Evolutionary conservation across 2,797 vertebrate species (phyloP).

Genomic region (Semaprochilodus insignis): DNA sequence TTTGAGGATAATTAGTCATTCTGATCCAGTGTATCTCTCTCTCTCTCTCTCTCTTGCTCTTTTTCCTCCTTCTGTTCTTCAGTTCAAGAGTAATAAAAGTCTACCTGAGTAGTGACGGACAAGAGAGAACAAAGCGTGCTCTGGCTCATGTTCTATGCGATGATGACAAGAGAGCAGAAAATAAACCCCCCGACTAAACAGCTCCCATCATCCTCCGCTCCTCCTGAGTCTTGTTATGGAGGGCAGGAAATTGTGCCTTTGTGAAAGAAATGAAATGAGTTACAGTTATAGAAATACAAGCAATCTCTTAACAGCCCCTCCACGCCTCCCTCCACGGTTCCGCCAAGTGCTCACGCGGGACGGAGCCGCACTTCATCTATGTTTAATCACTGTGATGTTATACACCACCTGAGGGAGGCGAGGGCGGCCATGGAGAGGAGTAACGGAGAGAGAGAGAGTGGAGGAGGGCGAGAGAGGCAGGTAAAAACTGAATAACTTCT

Average conservation of each 20-base stretch:
- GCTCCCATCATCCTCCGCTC: neutral
- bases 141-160: neutral
- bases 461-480: neutral
- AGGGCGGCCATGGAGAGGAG: neutral
- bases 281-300: neutral
- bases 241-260: neutral
- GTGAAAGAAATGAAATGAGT: slow-evolving; percentile 16
- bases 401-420: slow-evolving; percentile 7
- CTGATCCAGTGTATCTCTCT: slow-evolving; percentile 20
- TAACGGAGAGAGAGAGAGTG: neutral
- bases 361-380: neutral
- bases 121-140: neutral
- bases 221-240: slow-evolving; percentile 3
- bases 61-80: neutral
- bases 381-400: slow-evolving; percentile 12
- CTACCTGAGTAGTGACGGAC: slow-evolving; percentile 8
- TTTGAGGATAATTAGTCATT: slow-evolving; percentile 54
- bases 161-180: neutral
- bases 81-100: neutral
- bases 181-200: neutral
- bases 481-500: too few relatives aligned
- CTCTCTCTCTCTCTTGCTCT: neutral
- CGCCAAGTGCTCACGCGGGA: neutral
- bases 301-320: slow-evolving; percentile 5
- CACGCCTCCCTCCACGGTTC: slow-evolving; percentile 8